Conservation (phyloP, 2,113 vertebrate genomes). For the Phaethornis superciliosus region DNA sequence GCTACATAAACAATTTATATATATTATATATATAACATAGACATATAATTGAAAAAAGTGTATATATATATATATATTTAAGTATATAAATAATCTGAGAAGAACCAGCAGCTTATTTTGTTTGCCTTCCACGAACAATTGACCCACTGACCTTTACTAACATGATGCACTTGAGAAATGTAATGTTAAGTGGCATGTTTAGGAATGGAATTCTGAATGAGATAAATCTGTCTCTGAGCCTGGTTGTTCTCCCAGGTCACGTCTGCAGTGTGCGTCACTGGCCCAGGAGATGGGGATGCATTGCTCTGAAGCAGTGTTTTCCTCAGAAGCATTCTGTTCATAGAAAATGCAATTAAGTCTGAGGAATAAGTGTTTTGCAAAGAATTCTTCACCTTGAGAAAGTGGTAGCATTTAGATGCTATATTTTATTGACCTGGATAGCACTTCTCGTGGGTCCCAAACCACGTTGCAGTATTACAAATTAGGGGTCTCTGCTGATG, state of each 20-base stretch:
- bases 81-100: neutral
- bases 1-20: neutral
- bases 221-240: neutral
- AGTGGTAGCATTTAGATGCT: slow-evolving; percentile 25
- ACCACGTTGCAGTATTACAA: neutral
- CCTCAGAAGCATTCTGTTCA: slow-evolving; percentile 42
- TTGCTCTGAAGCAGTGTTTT: neutral
- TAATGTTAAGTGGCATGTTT: neutral
- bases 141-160: neutral
- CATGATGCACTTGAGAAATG: neutral
- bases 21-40: neutral
- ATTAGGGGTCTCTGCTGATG: slow-evolving; percentile 27
- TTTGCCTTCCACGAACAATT: neutral
- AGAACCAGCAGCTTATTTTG: neutral
- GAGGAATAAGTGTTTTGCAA: slow-evolving; percentile 24
- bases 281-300: neutral
- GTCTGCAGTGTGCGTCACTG: neutral
- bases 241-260: neutral
- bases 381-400: slow-evolving; percentile 46
- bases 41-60: neutral
- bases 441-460: neutral
- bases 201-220: slow-evolving; percentile 21
- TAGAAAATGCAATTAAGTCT: slow-evolving; percentile 44
- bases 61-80: too few species aligned
- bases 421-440: slow-evolving; percentile 42